These are phyloP conservation scores for Pseudorhiza aurosa DNA, from an alignment of 30 jellyfish, hydroid and myxozoan genomes.

Conservation along the genomic window DNA sequence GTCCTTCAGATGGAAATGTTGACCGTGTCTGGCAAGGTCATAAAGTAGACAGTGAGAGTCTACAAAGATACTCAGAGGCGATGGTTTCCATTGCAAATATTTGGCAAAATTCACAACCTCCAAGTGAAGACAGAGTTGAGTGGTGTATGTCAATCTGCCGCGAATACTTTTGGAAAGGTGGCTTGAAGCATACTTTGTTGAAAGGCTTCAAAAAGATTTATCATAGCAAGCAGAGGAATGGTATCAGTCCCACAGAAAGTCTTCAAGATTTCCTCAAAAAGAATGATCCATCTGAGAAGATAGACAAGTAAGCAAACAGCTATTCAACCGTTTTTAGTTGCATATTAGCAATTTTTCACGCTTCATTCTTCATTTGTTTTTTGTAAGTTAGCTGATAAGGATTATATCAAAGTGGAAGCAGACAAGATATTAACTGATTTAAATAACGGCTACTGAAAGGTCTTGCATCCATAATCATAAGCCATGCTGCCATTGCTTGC, in stretches of 20 bases:
- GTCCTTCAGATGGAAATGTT: neutral
- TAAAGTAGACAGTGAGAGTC: slow-evolving; percentile 1
- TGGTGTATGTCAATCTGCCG: slow-evolving; percentile 69
- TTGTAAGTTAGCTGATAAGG: too few relatives aligned
- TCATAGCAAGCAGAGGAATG: slow-evolving; percentile 17
- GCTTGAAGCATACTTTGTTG: slow-evolving; percentile 36
- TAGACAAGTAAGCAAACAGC: neutral
- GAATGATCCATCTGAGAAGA: neutral
- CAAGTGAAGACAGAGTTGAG: slow-evolving; percentile 59
- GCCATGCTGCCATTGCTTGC: too few relatives aligned
- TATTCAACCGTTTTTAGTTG: too few relatives aligned
- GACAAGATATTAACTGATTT: too few relatives aligned
- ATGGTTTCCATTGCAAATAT: slow-evolving; percentile 73
- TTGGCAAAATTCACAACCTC: slow-evolving; percentile 69
- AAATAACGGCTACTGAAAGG: too few relatives aligned
- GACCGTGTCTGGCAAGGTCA: slow-evolving; percentile 71
- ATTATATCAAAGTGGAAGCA: too few relatives aligned
- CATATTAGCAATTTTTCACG: too few relatives aligned
- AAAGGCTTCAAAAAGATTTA: slow-evolving; percentile 33
- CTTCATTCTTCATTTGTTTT: too few relatives aligned
- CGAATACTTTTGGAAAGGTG: slow-evolving; percentile 70
- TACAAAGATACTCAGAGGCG: slow-evolving; percentile 68
- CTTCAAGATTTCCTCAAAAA: neutral
- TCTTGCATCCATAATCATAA: too few relatives aligned
- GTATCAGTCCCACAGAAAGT: neutral